phyloP scores from a whole-genome alignment of 2,113 vertebrate species.

The Gymnogyps californianus region DNA sequence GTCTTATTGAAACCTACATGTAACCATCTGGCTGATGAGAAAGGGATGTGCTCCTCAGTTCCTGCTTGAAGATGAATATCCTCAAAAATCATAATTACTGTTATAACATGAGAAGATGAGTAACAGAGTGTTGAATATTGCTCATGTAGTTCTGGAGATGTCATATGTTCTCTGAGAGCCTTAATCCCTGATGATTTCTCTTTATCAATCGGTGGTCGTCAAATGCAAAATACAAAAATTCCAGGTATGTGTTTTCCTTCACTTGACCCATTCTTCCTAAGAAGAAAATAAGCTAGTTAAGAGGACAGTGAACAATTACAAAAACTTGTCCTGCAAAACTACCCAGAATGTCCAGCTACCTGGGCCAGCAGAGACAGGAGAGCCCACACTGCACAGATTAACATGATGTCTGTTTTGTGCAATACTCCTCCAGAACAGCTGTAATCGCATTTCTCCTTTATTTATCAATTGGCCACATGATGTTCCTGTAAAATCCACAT shows the following conservation, averaged over 20 bases:
- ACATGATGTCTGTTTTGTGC: neutral
- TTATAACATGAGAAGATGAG: neutral
- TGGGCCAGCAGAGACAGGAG: neutral
- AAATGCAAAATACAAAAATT: neutral
- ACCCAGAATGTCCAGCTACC: neutral
- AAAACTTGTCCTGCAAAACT: neutral
- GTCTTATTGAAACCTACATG: neutral
- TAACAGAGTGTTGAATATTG: neutral
- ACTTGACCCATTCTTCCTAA: neutral
- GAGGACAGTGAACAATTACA: neutral
- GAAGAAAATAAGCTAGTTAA: neutral
- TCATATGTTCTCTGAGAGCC: neutral
- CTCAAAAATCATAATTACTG: neutral
- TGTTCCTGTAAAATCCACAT: neutral
- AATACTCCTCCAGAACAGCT: neutral
- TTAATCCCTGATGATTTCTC: neutral
- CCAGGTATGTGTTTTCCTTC: neutral
- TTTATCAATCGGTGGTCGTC: neutral
- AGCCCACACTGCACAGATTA: neutral
- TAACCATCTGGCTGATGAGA: neutral
- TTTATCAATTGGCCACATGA: neutral
- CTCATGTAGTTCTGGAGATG: neutral
- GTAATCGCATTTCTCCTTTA: neutral
- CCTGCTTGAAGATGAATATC: neutral
- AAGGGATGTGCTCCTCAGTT: neutral